Conservation (phyloP, 2,888 invertebrate species). For the Calameuta idolon region DNA sequence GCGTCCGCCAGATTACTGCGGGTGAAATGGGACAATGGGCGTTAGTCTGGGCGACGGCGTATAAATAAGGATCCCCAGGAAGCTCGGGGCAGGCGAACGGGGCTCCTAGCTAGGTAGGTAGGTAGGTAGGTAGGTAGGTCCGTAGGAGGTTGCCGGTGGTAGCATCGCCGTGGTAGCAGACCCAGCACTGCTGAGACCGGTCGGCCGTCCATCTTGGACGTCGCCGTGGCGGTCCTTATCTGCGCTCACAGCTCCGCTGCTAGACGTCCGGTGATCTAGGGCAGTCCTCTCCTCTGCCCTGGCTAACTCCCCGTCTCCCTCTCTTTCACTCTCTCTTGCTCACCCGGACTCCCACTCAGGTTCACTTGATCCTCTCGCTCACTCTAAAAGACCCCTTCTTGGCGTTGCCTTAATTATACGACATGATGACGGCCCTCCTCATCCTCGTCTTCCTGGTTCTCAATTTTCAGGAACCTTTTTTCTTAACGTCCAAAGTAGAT, state of each 20-base stretch:
- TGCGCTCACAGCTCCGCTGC: conserved; percentile 65
- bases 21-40: conserved; percentile 67
- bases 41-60: conserved; percentile 64
- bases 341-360: conserved; percentile 14
- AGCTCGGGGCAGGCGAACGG: conserved; percentile 48
- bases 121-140: conserved; percentile 9
- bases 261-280: conserved; percentile 67
- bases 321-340: conserved; percentile 29
- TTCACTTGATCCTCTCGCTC: conserved; percentile 27
- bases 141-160: conserved; percentile 51
- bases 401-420: conserved; percentile 54
- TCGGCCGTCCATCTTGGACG: conserved; percentile 67
- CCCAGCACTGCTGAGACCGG: conserved; percentile 56
- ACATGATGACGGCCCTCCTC: conserved; percentile 31
- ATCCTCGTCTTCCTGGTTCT: conserved; percentile 16
- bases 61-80: conserved; percentile 66
- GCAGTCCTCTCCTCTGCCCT: conserved; percentile 51
- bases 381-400: conserved; percentile 35
- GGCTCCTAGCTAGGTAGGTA: conserved; percentile 21
- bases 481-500: neutral
- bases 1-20: conserved; percentile 67
- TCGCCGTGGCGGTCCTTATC: conserved; percentile 67
- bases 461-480: conserved; percentile 12
- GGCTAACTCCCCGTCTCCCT: conserved; percentile 22
- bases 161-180: conserved; percentile 33